Evolutionary conservation across 2,888 invertebrate genomes (phyloP), one percentile per base, ranked within the genome.

Genomic region (Orchesella flavescens): DNA sequence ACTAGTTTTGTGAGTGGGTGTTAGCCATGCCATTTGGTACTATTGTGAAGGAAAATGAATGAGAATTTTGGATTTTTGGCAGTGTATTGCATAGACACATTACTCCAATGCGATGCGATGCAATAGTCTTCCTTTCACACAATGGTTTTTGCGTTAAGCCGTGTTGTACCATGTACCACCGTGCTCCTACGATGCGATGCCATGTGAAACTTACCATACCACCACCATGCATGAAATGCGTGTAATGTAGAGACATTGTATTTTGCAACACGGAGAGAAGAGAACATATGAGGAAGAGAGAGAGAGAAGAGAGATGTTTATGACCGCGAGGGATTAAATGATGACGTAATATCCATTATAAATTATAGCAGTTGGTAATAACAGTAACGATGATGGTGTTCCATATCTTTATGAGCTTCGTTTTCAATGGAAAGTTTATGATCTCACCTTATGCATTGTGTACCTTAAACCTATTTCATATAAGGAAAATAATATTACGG

Each of bases 301-400:
- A 68, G 77, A n/a, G 46, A 10, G 17, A 63, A 19, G n/a, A 34
- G 68, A 82, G 69, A 82, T 82, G 76, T 82, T 82, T 82, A 82
- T 75, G 76, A 76, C 71, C 82, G 61, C 63, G 43, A 53, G 82
- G 76, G 82, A 82, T 82, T 82, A 82, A 75, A 71, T 57, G 68
- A 61, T 71, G 71, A 71, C 76, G 76, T 76, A 75, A 75, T 76
- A 82, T 82, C 76, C 82, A 82, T 82, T 82, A 76, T 81, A 75
- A 82, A 82, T 82, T 82, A 76, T 76, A 82, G 71, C 75, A 69
- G 61, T 76, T 76, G 55, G 53, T 76, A 82, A 76, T 82, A 82
- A 82, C 68, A 12, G 71, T 71, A 82, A 76, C 59, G 82, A 76
- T 65, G 55, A 71, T 66, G 73, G 73, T 68, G 79, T 19, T 73